Base-by-base conservation (phyloP, 2,888 invertebrate genomes). In the Nephrocerus scutellatus region DNA sequence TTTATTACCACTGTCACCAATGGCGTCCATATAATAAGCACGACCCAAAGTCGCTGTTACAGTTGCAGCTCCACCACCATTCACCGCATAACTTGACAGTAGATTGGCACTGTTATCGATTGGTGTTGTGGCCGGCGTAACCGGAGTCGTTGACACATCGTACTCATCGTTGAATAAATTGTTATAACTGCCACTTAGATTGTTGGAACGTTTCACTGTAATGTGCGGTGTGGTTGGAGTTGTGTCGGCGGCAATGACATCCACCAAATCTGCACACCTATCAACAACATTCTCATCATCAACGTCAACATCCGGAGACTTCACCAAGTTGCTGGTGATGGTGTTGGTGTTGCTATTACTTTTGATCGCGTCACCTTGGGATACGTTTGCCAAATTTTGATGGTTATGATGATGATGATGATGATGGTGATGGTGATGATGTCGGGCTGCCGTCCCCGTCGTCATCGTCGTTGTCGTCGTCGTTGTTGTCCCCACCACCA, bases 101-200 rank as follows among this genome's bases (percentile, higher is more conserved):
- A 19, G 30, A 18, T 42, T 34, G 15, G 24, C 34, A 16, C n/a
- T 25, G n/a, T 24, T 29, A 30, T 29, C 34, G 31, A 25, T 38
- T 23, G 49, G 36, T 2, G 46, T 26, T 16, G 30, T 43, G 20
- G 25, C 37, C 12, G 46, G 23, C n/a, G 31, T 19, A 5, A 25
- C 25, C 4, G 29, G 3, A 37, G 39, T 46, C 9, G 52, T 48
- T 19, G 54, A n/a, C n/a, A n/a, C 53, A 45, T 65, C 59, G 43
- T 60, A 59, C 44, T 65, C 62, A 28, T 59, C 66, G 44, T 61
- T 63, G 43, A 66, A 68, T 42, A 68, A 58, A 51, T 67, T 68
- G 49, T 59, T 68, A 48, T 68, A 68, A 45, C 68, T 68, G 50
- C 62, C 67, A 31, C 63, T 64, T 37, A 63, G 57, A 52, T 68